Percentiles rank a stretch among this genome's conserved stretches.
These are phyloP conservation scores for Myotis myotis DNA, from an alignment of 2,797 vertebrate species.

Conservation along the genomic window DNA sequence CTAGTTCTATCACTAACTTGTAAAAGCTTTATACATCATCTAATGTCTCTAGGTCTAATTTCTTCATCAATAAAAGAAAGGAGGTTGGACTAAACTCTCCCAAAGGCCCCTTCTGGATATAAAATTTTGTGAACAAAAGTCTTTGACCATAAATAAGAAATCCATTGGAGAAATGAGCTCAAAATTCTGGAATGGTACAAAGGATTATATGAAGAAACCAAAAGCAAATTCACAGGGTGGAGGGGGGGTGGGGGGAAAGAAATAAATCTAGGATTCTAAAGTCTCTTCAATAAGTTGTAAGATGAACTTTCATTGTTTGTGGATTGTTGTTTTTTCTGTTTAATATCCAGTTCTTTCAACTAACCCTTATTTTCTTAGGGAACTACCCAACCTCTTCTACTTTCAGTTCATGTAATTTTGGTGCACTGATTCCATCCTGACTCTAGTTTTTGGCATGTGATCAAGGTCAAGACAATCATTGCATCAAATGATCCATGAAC, in stretches of 20 bases:
- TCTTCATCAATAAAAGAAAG: conserved; percentile 20
- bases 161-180: conserved; percentile 8
- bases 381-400: neutral
- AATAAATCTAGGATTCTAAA: neutral
- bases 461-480: neutral
- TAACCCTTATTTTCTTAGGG: neutral
- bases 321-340: neutral
- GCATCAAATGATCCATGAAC: neutral
- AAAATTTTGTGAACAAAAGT: conserved; percentile 17
- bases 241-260: too few species aligned
- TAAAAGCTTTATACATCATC: neutral
- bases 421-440: neutral
- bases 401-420: neutral
- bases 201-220: conserved; percentile 1
- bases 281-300: conserved; percentile 28
- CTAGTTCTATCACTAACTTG: neutral
- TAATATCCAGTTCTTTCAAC: neutral
- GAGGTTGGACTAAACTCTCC: neutral
- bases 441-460: neutral
- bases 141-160: conserved; percentile 18
- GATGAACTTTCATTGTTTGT: neutral
- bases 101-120: neutral
- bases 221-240: neutral
- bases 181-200: neutral
- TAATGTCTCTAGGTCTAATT: neutral